Percentiles rank a stretch among this genome's conserved stretches.
Evolutionary conservation across 2,888 invertebrate genomes (phyloP).

Genomic region (Pandemis cinnamomeana): DNA sequence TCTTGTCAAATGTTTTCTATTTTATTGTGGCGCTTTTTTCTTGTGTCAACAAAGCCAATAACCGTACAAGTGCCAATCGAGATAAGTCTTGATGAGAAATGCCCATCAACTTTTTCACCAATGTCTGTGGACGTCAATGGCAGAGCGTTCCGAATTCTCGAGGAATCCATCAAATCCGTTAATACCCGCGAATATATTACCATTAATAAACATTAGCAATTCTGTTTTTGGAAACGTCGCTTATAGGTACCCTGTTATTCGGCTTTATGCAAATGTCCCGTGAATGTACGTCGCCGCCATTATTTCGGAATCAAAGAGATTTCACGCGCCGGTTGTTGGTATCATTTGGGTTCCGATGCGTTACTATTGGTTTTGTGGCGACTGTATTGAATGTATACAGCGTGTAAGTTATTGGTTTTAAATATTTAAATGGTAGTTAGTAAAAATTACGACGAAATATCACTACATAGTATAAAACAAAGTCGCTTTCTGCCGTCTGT

Average conservation of each 20-base stretch:
- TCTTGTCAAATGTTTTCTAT: no score
- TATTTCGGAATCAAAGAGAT: constrained; percentile 35
- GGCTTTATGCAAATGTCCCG: constrained; percentile 20
- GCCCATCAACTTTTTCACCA: background rate
- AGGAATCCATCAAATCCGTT: background rate
- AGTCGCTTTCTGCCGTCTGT: no score
- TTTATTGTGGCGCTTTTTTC: no score
- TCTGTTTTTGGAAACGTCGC: constrained; percentile 1
- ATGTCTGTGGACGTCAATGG: background rate
- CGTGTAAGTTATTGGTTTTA: no score
- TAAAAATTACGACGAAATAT: no score
- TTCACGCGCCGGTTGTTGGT: constrained; percentile 26
- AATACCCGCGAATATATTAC: constrained; percentile 6
- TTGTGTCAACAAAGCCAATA: no score
- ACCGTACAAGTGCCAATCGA: background rate
- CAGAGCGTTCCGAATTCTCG: background rate
- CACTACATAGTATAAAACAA: no score
- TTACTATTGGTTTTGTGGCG: constrained; percentile 11
- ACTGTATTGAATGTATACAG: no score
- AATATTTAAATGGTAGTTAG: no score
- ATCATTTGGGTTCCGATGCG: constrained; percentile 22
- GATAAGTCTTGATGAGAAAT: background rate
- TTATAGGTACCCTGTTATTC: constrained; percentile 7
- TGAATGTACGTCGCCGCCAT: constrained; percentile 17
- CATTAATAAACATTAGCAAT: constrained; percentile 4